Conservation (phyloP, 2,888 invertebrate species). For the Quadriops clusia region DNA sequence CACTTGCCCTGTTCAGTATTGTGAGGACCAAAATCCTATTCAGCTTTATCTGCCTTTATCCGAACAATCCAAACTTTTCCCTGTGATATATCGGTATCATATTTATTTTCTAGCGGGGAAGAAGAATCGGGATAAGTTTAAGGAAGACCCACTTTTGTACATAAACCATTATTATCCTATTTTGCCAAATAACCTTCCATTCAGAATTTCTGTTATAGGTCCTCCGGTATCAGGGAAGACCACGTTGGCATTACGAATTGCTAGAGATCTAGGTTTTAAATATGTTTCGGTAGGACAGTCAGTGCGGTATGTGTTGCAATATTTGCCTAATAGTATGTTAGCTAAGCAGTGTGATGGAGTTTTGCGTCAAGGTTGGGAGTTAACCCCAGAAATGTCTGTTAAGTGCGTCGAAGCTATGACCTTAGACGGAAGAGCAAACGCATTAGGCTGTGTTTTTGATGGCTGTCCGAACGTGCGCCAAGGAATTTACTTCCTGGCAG, state of each 20-base stretch:
- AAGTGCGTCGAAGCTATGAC: constrained; percentile 42
- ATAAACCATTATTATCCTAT: constrained; percentile 34
- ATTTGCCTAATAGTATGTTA: constrained; percentile 42
- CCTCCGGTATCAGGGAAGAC: constrained; percentile 53
- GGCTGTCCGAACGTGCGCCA: constrained; percentile 46
- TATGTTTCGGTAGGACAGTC: constrained; percentile 45
- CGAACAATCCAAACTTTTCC: constrained; percentile 36
- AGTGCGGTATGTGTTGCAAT: constrained; percentile 38
- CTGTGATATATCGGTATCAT: constrained; percentile 46
- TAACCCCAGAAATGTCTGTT: constrained; percentile 38
- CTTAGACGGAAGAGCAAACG: constrained; percentile 38
- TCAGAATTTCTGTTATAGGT: constrained; percentile 46
- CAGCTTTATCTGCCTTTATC: constrained; percentile 40
- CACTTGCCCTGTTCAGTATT: constrained; percentile 52
- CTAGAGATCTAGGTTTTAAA: constrained; percentile 42
- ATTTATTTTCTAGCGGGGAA: constrained; percentile 47
- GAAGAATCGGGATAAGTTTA: constrained; percentile 40
- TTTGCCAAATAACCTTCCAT: constrained; percentile 41
- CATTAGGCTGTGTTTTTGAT: constrained; percentile 50
- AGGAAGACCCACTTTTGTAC: constrained; percentile 46
- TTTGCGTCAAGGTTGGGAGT: constrained; percentile 36
- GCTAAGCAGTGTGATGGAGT: constrained; percentile 34
- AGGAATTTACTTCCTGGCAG: constrained; percentile 40
- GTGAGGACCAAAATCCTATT: constrained; percentile 38
- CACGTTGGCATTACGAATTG: constrained; percentile 42